Conservation (phyloP, 2,888 invertebrate genomes). For the Drosophila prolongata region DNA sequence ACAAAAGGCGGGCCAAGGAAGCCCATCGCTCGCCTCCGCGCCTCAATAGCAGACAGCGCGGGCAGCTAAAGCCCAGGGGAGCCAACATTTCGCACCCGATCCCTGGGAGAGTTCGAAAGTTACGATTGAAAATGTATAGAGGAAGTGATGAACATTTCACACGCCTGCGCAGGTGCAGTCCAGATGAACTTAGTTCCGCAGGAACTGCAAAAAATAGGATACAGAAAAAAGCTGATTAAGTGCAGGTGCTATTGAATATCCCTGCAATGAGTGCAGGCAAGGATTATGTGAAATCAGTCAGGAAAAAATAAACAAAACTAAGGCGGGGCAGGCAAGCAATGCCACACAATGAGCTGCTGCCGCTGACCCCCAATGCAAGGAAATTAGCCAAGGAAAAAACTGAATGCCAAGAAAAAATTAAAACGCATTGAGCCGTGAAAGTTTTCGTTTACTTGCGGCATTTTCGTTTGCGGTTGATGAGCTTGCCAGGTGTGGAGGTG, state of each 20-base stretch:
- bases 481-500: constrained; percentile 36
- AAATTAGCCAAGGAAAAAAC: constrained; percentile 42
- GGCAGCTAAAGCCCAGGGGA: constrained; percentile 60
- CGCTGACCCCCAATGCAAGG: constrained; percentile 22
- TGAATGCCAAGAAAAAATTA: constrained; percentile 64
- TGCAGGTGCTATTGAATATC: constrained; percentile 70
- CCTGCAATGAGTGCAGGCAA: constrained; percentile 21
- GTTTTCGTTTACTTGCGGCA: constrained; percentile 78
- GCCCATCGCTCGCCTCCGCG: constrained; percentile 37
- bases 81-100: constrained; percentile 64
- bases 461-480: constrained; percentile 63
- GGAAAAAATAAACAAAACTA: constrained; percentile 50
- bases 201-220: constrained; percentile 67
- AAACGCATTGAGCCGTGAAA: constrained; percentile 75
- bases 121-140: constrained; percentile 22
- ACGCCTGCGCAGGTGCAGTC: constrained; percentile 67
- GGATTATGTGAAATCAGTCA: constrained; percentile 58
- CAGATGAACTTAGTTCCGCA: constrained; percentile 71
- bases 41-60: constrained; percentile 56
- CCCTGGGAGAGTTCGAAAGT: constrained; percentile 51
- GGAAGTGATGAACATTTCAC: constrained; percentile 65
- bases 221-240: constrained; percentile 48
- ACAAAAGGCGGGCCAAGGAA: constrained; percentile 48
- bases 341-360: constrained; percentile 38
- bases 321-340: constrained; percentile 27